Conservation (phyloP, 2,888 invertebrate genomes). For the Teinopalpus imperialis region DNA sequence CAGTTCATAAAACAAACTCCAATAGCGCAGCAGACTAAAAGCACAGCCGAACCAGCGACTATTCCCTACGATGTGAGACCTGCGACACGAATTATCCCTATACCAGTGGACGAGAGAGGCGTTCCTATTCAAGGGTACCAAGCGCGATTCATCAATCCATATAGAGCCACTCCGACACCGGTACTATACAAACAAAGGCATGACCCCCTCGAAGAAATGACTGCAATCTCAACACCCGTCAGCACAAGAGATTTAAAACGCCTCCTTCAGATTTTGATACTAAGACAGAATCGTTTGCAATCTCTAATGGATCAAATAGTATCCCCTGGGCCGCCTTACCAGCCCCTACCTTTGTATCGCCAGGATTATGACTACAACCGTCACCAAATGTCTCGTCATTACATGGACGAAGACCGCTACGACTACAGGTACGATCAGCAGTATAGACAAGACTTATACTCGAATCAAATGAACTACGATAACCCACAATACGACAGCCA, state of each 20-base stretch:
- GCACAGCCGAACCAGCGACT: constrained; percentile 54
- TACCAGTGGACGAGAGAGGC: constrained; percentile 73
- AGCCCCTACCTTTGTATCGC: constrained; percentile 50
- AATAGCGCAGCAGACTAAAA: constrained; percentile 47
- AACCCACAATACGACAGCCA: constrained; percentile 71
- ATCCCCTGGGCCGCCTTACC: constrained; percentile 55
- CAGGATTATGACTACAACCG: constrained; percentile 48
- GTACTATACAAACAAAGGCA: constrained; percentile 51
- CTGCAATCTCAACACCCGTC: constrained; percentile 85
- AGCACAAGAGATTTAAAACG: constrained; percentile 87
- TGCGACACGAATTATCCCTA: constrained; percentile 65
- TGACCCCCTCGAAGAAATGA: constrained; percentile 77
- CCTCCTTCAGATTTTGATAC: constrained; percentile 84
- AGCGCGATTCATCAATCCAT: constrained; percentile 60
- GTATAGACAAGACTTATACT: constrained; percentile 60
- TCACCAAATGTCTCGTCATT: constrained; percentile 50
- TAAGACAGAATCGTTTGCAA: constrained; percentile 84
- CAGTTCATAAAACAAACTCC: constrained; percentile 60
- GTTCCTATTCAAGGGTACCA: constrained; percentile 69
- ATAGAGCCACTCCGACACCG: constrained; percentile 48
- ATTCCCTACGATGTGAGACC: constrained; percentile 63
- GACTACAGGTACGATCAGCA: constrained; percentile 67
- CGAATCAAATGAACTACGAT: constrained; percentile 64
- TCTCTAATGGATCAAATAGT: constrained; percentile 76
- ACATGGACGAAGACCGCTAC: constrained; percentile 65